phyloP scores from a whole-genome alignment of 2,888 invertebrate genomes.

The Cyclophora albipunctata region DNA sequence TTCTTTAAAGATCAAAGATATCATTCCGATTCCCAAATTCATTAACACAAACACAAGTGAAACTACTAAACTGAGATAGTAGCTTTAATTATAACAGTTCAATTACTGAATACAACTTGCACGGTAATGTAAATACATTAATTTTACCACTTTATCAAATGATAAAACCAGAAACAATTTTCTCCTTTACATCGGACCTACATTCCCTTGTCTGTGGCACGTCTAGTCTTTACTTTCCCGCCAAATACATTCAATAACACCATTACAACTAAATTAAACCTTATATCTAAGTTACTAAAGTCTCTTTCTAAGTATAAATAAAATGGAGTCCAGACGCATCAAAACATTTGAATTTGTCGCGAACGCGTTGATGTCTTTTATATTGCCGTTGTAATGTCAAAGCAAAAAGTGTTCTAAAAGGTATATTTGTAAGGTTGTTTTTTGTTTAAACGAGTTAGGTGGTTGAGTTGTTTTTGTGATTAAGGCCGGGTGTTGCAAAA shows the following conservation, averaged over 20 bases:
- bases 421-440: not conserved
- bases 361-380: conserved; percentile 13
- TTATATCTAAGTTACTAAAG: not conserved
- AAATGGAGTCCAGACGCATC: not conserved
- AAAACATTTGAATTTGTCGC: conserved; percentile 11
- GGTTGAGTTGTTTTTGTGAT: conserved; percentile 10
- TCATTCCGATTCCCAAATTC: too few species aligned
- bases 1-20: too few species aligned
- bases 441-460: not conserved
- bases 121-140: too few species aligned
- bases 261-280: conserved; percentile 7
- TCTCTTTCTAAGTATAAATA: not conserved
- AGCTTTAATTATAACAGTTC: too few species aligned
- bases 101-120: too few species aligned
- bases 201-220: conserved; percentile 38
- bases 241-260: conserved; percentile 7
- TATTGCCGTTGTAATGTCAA: conserved; percentile 2
- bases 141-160: too few species aligned
- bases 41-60: too few species aligned
- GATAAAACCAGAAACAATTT: too few species aligned
- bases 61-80: too few species aligned
- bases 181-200: conserved; percentile 14
- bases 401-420: not conserved
- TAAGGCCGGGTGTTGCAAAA: conserved; percentile 32
- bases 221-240: conserved; percentile 52